Evolutionary conservation across 2,797 vertebrate species (phyloP).

Genomic region (Sebastes nivosus): DNA sequence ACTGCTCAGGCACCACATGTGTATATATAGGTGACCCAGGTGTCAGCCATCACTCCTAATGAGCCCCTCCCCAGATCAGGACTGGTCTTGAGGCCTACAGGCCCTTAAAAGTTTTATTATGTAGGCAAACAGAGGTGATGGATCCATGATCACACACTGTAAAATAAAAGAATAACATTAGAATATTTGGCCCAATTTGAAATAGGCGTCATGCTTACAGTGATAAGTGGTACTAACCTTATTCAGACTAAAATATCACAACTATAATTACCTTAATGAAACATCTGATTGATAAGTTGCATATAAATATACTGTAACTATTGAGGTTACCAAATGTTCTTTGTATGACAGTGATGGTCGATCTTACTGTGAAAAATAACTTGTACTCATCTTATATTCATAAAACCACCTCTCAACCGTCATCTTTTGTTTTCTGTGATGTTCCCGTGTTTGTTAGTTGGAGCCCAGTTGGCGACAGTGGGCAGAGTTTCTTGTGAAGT

Average conservation of each 20-base stretch:
- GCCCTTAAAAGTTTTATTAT: background rate
- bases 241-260: background rate
- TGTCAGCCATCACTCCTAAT: background rate
- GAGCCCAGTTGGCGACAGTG: slow-evolving; percentile 91
- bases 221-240: background rate
- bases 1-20: too few species aligned
- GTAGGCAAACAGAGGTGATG: background rate
- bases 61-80: background rate
- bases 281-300: background rate
- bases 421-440: background rate
- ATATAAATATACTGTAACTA: background rate
- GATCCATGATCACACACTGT: background rate
- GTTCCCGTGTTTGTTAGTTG: slow-evolving; percentile 55
- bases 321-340: background rate
- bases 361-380: background rate
- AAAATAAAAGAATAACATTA: background rate
- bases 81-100: accelerated
- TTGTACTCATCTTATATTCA: background rate
- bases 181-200: background rate
- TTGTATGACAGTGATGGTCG: background rate
- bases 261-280: background rate
- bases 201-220: background rate
- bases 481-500: slow-evolving; percentile 92
- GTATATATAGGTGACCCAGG: too few species aligned
- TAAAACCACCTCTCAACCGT: background rate